Evolutionary conservation across 2,113 vertebrate genomes (phyloP).

Genomic region (Plecotus auritus): DNA sequence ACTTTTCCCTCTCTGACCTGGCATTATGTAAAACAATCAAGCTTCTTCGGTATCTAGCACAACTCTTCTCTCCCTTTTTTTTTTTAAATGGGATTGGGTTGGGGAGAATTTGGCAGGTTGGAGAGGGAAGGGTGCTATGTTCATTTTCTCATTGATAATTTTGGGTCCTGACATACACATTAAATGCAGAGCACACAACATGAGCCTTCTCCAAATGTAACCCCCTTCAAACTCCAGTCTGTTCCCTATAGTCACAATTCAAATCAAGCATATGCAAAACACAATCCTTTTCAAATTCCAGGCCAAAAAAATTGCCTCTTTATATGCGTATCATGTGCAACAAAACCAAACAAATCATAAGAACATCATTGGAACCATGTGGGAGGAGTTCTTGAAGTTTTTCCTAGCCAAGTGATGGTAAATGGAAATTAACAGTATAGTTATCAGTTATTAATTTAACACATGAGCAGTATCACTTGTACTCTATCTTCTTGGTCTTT

Average conservation of each 20-base stretch:
- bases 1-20: neutral
- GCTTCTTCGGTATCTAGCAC: neutral
- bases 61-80: neutral
- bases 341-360: constrained; percentile 5
- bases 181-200: neutral
- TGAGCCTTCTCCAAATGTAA: neutral
- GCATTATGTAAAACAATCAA: neutral
- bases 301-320: constrained; percentile 23
- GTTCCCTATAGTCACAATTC: constrained; percentile 32
- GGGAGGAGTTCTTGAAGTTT: neutral
- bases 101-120: neutral
- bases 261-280: constrained; percentile 33
- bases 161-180: neutral
- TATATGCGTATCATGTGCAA: constrained; percentile 5
- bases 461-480: neutral
- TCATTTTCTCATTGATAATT: neutral
- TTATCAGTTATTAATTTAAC: neutral
- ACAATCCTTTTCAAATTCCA: constrained; percentile 39
- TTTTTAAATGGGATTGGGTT: neutral
- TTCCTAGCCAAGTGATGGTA: neutral
- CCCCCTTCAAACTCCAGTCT: constrained; percentile 1
- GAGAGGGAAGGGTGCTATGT: neutral
- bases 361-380: neutral
- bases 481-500: neutral
- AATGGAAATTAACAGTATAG: neutral